Base-by-base conservation (phyloP, 2,797 vertebrate species). In the Peromyscus attwateri region DNA sequence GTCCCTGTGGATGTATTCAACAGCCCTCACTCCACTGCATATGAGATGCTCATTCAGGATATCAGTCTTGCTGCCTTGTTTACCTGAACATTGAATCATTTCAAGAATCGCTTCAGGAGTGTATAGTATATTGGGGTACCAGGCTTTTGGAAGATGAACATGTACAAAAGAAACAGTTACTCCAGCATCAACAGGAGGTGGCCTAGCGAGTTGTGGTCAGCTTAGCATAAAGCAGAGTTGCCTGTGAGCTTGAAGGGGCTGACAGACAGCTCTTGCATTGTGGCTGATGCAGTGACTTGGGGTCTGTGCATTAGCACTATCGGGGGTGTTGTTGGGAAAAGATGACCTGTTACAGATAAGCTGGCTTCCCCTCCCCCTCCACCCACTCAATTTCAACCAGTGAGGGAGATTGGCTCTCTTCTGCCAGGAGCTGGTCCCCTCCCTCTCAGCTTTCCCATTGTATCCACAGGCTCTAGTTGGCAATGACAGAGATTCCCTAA, bases 401-500 rank as follows among this genome's bases (percentile, higher is more conserved):
- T 37, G 85, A 95, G 68, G 96, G 95, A 92, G 92, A 94, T 81
- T 92, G 88, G 91, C 82, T 94, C 87, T 96, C 80, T 84, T 79
- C 93, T 95, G 97, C 97, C 96, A 96, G 87, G 95, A 95, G 80
- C 80, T 49, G n/a, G n/a, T 77, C 75, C 91, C 96, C 91, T 81
- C 94, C 96, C 70, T 82, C 95, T 92, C 77, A 21, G 94, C 91
- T 82, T 96, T 95, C 71, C 95, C 85, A 97, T 98, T 98, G 98
- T 98, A 94, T 97, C 92, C 88, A 79, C 88, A 95, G 96, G 92
- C 97, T 96, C 92, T 76, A 91, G 93, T 79, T 98, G 97, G 95
- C 97, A 96, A 96, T 84, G 43, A 43, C 76, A 94, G 93, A 97
- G 96, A 71, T 89, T 95, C 94, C 82, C 79, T 96, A 57, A 71